Evolutionary conservation across 2,113 vertebrate species (phyloP).

Genomic region (Aviceda subcristata): DNA sequence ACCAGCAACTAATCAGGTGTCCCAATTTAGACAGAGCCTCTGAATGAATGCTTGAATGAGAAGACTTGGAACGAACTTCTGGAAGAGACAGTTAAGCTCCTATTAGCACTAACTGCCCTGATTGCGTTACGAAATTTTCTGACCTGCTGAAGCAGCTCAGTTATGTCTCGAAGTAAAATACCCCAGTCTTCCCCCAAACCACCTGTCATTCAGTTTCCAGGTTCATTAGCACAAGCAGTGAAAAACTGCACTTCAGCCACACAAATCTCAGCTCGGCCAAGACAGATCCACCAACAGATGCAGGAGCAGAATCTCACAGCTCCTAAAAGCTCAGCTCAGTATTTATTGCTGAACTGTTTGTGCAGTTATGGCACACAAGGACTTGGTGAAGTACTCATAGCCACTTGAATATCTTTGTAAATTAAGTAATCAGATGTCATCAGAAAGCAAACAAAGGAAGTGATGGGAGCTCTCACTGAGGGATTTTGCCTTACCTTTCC

Average conservation of each 20-base stretch:
- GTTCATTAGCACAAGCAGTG: neutral
- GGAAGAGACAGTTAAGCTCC: neutral
- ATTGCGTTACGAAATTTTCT: neutral
- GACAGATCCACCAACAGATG: neutral
- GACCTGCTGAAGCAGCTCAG: neutral
- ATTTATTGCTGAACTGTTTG: neutral
- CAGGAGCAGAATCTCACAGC: neutral
- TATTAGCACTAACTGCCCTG: neutral
- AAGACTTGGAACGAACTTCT: neutral
- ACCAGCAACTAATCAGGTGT: neutral
- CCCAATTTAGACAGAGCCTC: neutral
- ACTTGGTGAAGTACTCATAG: neutral
- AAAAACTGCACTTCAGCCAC: neutral
- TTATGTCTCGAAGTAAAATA: neutral
- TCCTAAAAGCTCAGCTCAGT: neutral
- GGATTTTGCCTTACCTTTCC: neutral
- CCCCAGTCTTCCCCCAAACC: neutral
- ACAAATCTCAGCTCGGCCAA: neutral
- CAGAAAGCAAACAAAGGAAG: conserved; percentile 35
- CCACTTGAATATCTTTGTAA: conserved; percentile 4
- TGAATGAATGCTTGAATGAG: neutral
- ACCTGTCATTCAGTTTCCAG: neutral
- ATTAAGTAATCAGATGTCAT: conserved; percentile 36
- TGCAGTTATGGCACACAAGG: neutral
- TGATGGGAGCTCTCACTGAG: neutral